Evolutionary conservation across 2,797 vertebrate species (phyloP), one percentile per base, ranked within the genome.

Genomic region (Hybognathus amarus): DNA sequence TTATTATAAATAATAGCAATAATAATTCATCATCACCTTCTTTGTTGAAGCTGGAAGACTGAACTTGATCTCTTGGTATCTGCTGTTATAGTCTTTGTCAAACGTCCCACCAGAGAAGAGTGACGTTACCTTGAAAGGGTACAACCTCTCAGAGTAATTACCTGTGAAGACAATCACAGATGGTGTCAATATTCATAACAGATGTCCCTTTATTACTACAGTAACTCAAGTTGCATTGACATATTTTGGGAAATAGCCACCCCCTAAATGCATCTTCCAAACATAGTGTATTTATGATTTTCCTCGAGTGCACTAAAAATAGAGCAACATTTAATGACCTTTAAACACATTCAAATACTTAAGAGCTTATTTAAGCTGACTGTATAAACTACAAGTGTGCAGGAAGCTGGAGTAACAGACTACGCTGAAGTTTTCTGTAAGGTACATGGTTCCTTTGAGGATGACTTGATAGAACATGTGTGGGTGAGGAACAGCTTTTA

Each of bases 91-190:
- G 73, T 91, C 87, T 78, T 86, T 93, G 91, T 96, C 86, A 45
- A 96, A 96, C 9, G 91, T 95, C 40, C 95, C 94, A 0, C 95
- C 95, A 4, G 36, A 83, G 89, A 90, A 96, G 82, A 96, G 90
- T 13, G 91, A 22, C 45, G 71, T 88, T 42, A 95, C 83, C 27
- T n/a, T 84, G 87, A 92, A 95, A 20, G 95, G 93, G 70, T 40
- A 85, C 40, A 92, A 90, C 82, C 45, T 79, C 59, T 89, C 89
- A 0, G 4, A 81, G 1, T 9, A 0, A 6, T 85, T 9, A 83
- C 52, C 93, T 93, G 88, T 22, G 2, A 77, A 77, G 10, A 63
- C 27, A 45, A 30, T 11, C 2, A 5, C 27, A 42, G 52, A 45
- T 56, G 10, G 79, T 83, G 7, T 74, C 30, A 36, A 69, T 22